Conservation (phyloP, 2,113 vertebrate species). For the Clinocottus analis region DNA sequence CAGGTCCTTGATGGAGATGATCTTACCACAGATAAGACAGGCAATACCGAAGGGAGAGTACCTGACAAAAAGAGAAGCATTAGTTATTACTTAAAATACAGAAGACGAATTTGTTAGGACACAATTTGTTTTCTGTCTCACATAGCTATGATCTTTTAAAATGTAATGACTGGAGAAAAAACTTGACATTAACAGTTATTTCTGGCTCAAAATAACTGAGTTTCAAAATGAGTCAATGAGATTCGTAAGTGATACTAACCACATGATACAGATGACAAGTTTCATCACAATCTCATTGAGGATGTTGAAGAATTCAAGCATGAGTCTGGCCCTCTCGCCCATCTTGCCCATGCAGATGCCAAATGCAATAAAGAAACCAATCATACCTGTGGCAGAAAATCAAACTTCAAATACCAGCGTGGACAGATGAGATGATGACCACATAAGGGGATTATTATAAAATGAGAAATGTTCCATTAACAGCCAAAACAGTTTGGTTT, state of each 20-base stretch:
- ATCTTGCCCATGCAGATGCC: slow-evolving; percentile 99
- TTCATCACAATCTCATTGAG: slow-evolving; percentile 99
- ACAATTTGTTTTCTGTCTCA: background rate
- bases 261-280: slow-evolving; percentile 99
- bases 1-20: slow-evolving; percentile 97
- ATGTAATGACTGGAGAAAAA: slow-evolving; percentile 49
- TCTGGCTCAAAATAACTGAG: slow-evolving; percentile 36
- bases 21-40: slow-evolving; percentile 98
- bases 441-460: slow-evolving; percentile 7
- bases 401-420: slow-evolving; percentile 34
- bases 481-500: background rate
- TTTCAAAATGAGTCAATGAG: slow-evolving; percentile 59
- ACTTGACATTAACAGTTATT: slow-evolving; percentile 49
- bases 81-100: slow-evolving; percentile 6
- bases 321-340: slow-evolving; percentile 97
- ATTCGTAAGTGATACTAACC: slow-evolving; percentile 87
- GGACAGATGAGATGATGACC: slow-evolving; percentile 22
- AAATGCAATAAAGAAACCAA: slow-evolving; percentile 99
- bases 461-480: slow-evolving; percentile 36
- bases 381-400: slow-evolving; percentile 88
- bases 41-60: slow-evolving; percentile 98
- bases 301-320: slow-evolving; percentile 99
- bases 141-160: background rate
- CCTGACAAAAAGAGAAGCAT: slow-evolving; percentile 81
- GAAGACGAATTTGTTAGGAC: background rate